Evolutionary conservation across 2,113 vertebrate species (phyloP).

Genomic region (Bucco capensis): DNA sequence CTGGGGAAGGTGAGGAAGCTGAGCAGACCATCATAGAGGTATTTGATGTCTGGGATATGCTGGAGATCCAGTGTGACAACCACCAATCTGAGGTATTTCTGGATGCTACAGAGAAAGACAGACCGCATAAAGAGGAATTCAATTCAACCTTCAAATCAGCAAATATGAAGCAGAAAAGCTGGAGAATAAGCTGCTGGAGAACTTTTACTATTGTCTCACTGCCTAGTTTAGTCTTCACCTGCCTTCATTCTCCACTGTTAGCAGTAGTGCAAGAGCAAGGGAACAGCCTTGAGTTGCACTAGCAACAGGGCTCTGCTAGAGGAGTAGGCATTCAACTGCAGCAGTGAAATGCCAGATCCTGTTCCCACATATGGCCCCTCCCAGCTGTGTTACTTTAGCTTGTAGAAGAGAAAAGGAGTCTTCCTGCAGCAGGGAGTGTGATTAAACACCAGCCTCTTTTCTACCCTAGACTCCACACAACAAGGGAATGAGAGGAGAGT

Average conservation of each 20-base stretch:
- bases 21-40: constrained; percentile 30
- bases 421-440: neutral
- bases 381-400: neutral
- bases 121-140: neutral
- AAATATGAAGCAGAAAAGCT: neutral
- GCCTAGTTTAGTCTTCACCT: neutral
- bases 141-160: neutral
- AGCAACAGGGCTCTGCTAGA: neutral
- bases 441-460: neutral
- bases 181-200: neutral
- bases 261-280: neutral
- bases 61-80: constrained; percentile 94
- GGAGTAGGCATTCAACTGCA: neutral
- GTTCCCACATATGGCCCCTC: neutral
- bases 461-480: neutral
- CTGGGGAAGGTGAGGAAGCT: constrained; percentile 36
- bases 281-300: neutral
- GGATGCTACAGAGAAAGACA: constrained; percentile 76
- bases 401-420: neutral
- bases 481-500: neutral
- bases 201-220: neutral
- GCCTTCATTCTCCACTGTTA: neutral
- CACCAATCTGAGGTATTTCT: constrained; percentile 95
- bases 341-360: neutral
- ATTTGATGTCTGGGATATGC: constrained; percentile 71